A percentile compares a stretch with the other conserved stretches of the same genome.
Conservation (phyloP, 2,113 vertebrate species). For the Spheniscus mendiculus region DNA sequence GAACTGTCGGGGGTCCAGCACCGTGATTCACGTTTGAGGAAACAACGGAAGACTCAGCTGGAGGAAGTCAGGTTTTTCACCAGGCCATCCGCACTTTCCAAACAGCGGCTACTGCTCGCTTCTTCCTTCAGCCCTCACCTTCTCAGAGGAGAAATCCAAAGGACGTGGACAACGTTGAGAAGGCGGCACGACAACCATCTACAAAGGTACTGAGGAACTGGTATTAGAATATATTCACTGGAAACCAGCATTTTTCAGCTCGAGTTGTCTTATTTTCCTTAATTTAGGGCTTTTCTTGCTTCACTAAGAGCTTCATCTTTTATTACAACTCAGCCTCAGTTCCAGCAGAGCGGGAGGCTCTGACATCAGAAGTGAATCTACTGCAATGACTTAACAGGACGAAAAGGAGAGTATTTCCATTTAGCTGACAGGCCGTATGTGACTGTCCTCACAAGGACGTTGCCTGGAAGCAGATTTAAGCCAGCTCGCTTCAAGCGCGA, state of each 20-base stretch:
- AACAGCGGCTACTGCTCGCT: background rate
- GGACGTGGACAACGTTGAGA: background rate
- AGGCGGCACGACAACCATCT: background rate
- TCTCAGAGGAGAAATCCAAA: background rate
- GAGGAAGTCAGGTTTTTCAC: background rate
- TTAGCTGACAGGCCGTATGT: background rate
- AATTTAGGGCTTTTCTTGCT: background rate
- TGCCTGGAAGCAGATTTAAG: background rate
- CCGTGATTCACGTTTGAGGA: background rate
- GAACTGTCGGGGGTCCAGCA: background rate
- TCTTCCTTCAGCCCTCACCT: background rate
- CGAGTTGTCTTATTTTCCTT: background rate
- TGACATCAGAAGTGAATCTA: background rate
- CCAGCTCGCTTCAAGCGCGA: background rate
- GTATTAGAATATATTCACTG: background rate
- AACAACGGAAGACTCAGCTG: background rate
- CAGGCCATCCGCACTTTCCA: background rate
- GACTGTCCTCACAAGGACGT: background rate
- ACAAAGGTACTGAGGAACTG: background rate
- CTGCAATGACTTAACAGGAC: background rate
- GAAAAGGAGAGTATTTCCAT: background rate
- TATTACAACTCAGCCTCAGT: background rate
- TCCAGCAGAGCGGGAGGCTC: background rate
- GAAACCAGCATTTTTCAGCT: background rate
- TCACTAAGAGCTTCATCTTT: background rate